A percentile compares a stretch with the other conserved stretches of the same genome.
phyloP scores from a whole-genome alignment of 2,797 vertebrate genomes.

The Gadopsis marmoratus region DNA sequence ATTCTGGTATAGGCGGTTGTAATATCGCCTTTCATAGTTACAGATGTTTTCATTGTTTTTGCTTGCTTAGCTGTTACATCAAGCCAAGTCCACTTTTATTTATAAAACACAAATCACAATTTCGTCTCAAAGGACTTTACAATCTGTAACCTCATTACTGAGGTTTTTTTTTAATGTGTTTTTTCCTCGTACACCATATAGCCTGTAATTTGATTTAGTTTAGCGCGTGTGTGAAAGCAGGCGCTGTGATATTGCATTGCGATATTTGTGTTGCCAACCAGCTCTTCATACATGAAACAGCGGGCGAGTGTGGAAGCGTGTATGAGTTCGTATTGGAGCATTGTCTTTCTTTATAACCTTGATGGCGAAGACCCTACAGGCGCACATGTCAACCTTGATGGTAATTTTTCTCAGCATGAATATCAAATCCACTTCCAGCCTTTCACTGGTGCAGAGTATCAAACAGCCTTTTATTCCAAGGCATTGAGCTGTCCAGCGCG shows the following conservation, averaged over 20 bases:
- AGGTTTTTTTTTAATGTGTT: neutral
- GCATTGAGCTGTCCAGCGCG: conserved; percentile 59
- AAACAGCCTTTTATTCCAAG: conserved; percentile 63
- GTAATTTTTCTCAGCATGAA: conserved; percentile 70
- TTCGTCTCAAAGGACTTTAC: neutral
- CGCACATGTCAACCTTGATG: conserved; percentile 68
- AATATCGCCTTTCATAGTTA: neutral
- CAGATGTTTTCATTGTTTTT: conserved; percentile 8
- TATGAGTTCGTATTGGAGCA: conserved; percentile 9
- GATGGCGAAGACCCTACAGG: conserved; percentile 58
- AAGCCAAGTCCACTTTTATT: neutral
- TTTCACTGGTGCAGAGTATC: conserved; percentile 48
- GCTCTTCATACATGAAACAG: neutral
- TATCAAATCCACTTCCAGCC: conserved; percentile 68
- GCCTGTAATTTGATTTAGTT: neutral
- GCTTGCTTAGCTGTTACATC: neutral
- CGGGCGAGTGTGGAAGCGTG: conserved; percentile 5
- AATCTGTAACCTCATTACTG: neutral
- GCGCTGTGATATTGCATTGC: conserved; percentile 1
- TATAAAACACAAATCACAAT: neutral
- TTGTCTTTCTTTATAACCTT: conserved; percentile 69
- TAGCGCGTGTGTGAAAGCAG: conserved; percentile 22
- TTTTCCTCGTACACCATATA: neutral
- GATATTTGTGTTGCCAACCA: conserved; percentile 23
- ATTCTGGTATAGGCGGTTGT: neutral